Conservation (phyloP, 1,140 invertebrate genomes). For the Batillaria attramentaria region DNA sequence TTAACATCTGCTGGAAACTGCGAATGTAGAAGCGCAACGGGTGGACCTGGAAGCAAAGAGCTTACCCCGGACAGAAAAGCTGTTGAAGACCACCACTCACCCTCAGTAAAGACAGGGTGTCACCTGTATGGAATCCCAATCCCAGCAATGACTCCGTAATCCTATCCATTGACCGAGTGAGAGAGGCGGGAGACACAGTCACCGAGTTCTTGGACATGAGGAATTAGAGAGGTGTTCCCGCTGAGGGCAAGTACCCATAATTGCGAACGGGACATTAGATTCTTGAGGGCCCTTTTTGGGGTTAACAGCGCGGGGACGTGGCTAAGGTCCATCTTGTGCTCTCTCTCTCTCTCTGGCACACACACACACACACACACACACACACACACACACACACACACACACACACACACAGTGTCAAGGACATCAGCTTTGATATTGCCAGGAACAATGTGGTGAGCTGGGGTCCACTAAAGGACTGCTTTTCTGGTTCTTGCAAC, state of each 20-base stretch:
- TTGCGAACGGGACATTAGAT: too few species aligned
- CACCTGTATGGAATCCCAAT: too few species aligned
- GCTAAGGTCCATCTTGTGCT: not conserved
- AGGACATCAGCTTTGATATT: not conserved
- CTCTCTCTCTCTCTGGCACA: not conserved
- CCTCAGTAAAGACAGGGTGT: too few species aligned
- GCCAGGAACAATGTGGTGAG: not conserved
- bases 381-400: not conserved
- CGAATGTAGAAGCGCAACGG: too few species aligned
- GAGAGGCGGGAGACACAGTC: not conserved
- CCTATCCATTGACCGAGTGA: not conserved
- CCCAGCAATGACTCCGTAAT: too few species aligned
- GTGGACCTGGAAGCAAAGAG: too few species aligned
- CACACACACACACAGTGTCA: not conserved
- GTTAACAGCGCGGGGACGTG: not conserved
- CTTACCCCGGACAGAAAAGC: too few species aligned
- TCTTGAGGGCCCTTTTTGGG: not conserved
- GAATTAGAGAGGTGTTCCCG: too few species aligned
- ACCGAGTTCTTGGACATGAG: not conserved
- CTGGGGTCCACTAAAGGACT: not conserved
- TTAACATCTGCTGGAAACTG: too few species aligned
- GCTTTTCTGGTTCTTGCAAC: too few species aligned
- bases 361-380: constrained; percentile 1
- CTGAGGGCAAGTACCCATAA: too few species aligned
- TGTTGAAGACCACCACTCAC: too few species aligned